phyloP scores from a whole-genome alignment of 2,888 invertebrate species.

The Drosophila robusta region DNA sequence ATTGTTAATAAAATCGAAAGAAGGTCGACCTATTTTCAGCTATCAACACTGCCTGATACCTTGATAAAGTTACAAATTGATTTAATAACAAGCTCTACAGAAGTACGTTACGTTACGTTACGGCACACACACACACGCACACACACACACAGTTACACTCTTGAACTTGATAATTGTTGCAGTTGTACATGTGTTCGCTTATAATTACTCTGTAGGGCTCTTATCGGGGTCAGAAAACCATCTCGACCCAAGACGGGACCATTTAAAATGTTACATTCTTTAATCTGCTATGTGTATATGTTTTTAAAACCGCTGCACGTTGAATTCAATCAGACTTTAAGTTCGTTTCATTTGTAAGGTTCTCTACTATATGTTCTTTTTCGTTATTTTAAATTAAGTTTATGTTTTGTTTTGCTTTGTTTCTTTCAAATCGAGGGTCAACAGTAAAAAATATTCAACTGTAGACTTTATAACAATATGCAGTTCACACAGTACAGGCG shows the following conservation, averaged over 20 bases:
- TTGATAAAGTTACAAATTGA: conserved; percentile 28
- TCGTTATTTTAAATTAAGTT: conserved; percentile 15
- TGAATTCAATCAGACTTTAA: conserved; percentile 78
- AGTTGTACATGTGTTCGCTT: conserved; percentile 52
- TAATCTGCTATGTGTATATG: conserved; percentile 46
- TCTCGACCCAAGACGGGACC: conserved; percentile 15
- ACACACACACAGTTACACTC: conserved; percentile 32
- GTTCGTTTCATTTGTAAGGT: conserved; percentile 78
- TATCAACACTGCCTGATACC: conserved; percentile 12
- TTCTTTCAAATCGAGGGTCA: conserved; percentile 36
- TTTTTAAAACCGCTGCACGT: conserved; percentile 77
- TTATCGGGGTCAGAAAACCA: conserved; percentile 31
- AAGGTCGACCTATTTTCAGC: conserved; percentile 17
- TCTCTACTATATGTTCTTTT: conserved; percentile 34
- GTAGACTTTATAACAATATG: conserved; percentile 47
- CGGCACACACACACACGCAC: conserved; percentile 22
- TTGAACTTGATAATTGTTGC: conserved; percentile 48
- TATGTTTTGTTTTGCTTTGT: conserved; percentile 15
- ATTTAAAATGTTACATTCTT: conserved; percentile 53
- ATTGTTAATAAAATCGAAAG: conserved; percentile 62
- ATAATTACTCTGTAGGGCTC: conserved; percentile 49
- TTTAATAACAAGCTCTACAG: conserved; percentile 44
- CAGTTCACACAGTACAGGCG: conserved; percentile 24
- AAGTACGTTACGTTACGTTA: conserved; percentile 32
- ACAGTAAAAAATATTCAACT: conserved; percentile 56